Evolutionary conservation across 2,888 invertebrate genomes (phyloP).

Genomic region (Ennomos fuscantarius): DNA sequence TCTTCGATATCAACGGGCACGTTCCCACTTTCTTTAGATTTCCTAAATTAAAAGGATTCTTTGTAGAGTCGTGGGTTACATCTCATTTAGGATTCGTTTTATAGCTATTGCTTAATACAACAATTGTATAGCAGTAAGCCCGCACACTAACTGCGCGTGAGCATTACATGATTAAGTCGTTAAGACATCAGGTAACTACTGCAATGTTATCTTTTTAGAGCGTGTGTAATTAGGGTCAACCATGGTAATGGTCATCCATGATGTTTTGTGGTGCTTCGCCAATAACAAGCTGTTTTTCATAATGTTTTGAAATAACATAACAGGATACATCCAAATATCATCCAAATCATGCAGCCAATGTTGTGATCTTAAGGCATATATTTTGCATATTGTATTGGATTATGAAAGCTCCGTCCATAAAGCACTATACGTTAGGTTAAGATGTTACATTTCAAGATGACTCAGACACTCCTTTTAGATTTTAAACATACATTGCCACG

Average conservation of each 20-base stretch:
- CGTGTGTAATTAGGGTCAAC: constrained; percentile 57
- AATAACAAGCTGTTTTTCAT: constrained; percentile 3
- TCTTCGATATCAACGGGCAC: too few species aligned
- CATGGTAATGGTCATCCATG: constrained; percentile 18
- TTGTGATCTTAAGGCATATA: too few species aligned
- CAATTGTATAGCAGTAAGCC: constrained; percentile 52
- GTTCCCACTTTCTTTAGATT: too few species aligned
- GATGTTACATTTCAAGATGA: too few species aligned
- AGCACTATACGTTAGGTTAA: too few species aligned
- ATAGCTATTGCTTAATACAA: constrained; percentile 47
- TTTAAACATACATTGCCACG: neutral
- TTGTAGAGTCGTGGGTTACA: too few species aligned
- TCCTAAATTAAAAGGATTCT: too few species aligned
- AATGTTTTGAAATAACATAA: neutral
- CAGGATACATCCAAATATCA: too few species aligned
- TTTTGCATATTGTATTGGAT: too few species aligned
- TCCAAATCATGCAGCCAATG: too few species aligned
- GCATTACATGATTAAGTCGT: constrained; percentile 61
- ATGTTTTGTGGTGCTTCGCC: neutral
- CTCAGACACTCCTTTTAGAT: too few species aligned
- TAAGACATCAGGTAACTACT: constrained; percentile 49
- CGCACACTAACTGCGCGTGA: constrained; percentile 46
- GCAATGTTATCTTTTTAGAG: constrained; percentile 54
- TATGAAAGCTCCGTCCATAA: too few species aligned
- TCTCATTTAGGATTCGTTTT: constrained; percentile 5